A percentile compares a stretch with the other conserved stretches of the same genome.
Evolutionary conservation across 2,888 invertebrate species (phyloP).

Genomic region (Ptilodon capucinus): DNA sequence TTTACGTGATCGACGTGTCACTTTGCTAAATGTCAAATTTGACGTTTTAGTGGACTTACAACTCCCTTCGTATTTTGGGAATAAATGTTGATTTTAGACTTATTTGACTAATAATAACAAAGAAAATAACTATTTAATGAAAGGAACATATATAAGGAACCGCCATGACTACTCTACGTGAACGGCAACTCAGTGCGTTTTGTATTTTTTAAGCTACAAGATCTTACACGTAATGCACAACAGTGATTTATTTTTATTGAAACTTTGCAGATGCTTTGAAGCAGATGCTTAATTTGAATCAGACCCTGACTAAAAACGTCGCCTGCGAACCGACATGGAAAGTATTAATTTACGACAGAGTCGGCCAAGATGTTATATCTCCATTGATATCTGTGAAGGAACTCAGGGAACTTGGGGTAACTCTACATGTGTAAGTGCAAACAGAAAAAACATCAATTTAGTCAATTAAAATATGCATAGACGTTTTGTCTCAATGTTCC

Average conservation of each 20-base stretch:
- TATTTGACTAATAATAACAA: slow-evolving; percentile 14
- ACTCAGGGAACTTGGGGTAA: slow-evolving; percentile 97
- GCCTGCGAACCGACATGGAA: slow-evolving; percentile 97
- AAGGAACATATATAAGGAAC: slow-evolving; percentile 6
- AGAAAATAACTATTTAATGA: slow-evolving; percentile 22
- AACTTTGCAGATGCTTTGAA: slow-evolving; percentile 90
- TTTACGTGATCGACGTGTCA: slow-evolving; percentile 28
- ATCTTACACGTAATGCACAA: slow-evolving; percentile 22
- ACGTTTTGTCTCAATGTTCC: not conserved
- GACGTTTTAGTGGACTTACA: slow-evolving; percentile 22
- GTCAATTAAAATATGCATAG: not conserved
- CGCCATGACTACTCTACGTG: slow-evolving; percentile 42
- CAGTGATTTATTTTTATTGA: slow-evolving; percentile 20
- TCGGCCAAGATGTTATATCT: slow-evolving; percentile 99
- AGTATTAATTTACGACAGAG: slow-evolving; percentile 96
- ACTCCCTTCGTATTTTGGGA: slow-evolving; percentile 5
- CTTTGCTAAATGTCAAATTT: slow-evolving; percentile 25
- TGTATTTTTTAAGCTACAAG: slow-evolving; percentile 9
- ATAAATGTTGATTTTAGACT: slow-evolving; percentile 9
- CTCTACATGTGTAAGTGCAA: slow-evolving; percentile 95
- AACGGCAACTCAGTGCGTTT: slow-evolving; percentile 52
- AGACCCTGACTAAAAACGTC: slow-evolving; percentile 88
- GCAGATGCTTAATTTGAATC: slow-evolving; percentile 97
- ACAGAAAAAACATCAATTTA: not conserved
- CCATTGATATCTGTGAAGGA: slow-evolving; percentile 98